Evolutionary conservation across 2,797 vertebrate genomes (phyloP).

Genomic region (Arnoldichthys spilopterus): DNA sequence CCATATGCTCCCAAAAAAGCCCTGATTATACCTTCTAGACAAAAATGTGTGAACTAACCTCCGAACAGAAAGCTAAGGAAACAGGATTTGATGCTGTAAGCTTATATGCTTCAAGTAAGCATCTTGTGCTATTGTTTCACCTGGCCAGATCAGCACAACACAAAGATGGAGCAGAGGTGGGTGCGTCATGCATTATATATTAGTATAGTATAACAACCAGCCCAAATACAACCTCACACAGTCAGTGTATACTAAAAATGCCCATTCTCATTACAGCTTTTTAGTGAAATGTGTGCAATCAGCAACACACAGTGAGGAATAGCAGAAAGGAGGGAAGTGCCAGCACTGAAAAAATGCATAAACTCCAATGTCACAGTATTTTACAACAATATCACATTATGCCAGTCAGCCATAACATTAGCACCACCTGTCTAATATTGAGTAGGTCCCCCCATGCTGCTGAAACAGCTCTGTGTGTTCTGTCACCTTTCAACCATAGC

Average conservation of each 20-base stretch:
- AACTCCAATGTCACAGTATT: not conserved
- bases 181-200: conserved; percentile 9
- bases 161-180: not conserved
- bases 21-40: not conserved
- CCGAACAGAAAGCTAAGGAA: not conserved
- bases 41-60: not conserved
- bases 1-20: not conserved
- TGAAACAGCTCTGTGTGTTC: too few species aligned
- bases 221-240: not conserved
- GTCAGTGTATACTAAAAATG: not conserved
- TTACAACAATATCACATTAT: not conserved
- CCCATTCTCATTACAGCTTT: conserved; percentile 7
- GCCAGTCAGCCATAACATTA: too few species aligned
- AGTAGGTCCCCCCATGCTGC: too few species aligned
- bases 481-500: too few species aligned
- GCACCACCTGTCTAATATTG: too few species aligned
- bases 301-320: not conserved
- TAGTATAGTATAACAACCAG: not conserved
- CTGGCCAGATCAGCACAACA: conserved; percentile 12
- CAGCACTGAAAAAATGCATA: not conserved
- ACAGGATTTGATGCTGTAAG: not conserved
- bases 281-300: conserved; percentile 16
- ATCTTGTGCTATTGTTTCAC: conserved; percentile 6
- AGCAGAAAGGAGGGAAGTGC: not conserved
- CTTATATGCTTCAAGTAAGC: conserved; percentile 13